These are phyloP conservation scores for Eulemur rubriventer DNA, from an alignment of 2,797 vertebrate genomes.

Conservation along the genomic window DNA sequence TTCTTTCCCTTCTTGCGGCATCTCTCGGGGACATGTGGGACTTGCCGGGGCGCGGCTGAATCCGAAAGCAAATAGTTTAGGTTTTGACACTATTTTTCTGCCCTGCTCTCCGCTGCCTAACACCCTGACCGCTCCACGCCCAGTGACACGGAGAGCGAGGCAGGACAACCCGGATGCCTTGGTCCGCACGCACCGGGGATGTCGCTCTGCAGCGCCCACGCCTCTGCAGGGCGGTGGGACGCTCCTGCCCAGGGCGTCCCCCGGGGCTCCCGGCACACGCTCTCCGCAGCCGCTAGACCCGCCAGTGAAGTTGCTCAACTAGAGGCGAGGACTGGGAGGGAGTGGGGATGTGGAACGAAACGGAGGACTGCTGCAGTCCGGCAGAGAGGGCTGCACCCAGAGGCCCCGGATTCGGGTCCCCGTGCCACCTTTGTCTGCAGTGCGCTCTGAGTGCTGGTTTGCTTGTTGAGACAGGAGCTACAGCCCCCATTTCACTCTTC, in stretches of 20 bases:
- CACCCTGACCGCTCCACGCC: slow-evolving; percentile 34
- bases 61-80: slow-evolving; percentile 23
- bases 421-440: slow-evolving; percentile 74
- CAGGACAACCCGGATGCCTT: background rate
- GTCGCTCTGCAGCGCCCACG: background rate
- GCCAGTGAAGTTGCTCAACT: slow-evolving; percentile 73
- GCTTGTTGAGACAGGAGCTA: background rate
- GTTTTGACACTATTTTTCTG: slow-evolving; percentile 54
- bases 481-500: background rate
- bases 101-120: background rate
- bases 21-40: background rate
- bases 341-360: background rate
- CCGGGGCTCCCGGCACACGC: background rate
- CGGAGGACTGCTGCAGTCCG: background rate
- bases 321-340: background rate
- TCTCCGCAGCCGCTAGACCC: background rate
- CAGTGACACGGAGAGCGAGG: slow-evolving; percentile 13
- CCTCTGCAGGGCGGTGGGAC: background rate
- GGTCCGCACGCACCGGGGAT: background rate
- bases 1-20: background rate
- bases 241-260: background rate
- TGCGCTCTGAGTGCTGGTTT: background rate
- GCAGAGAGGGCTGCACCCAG: background rate
- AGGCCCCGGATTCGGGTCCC: slow-evolving; percentile 24
- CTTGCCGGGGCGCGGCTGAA: slow-evolving; percentile 38